Conservation (phyloP, 1,140 invertebrate species). For the Drosophila littoralis region DNA sequence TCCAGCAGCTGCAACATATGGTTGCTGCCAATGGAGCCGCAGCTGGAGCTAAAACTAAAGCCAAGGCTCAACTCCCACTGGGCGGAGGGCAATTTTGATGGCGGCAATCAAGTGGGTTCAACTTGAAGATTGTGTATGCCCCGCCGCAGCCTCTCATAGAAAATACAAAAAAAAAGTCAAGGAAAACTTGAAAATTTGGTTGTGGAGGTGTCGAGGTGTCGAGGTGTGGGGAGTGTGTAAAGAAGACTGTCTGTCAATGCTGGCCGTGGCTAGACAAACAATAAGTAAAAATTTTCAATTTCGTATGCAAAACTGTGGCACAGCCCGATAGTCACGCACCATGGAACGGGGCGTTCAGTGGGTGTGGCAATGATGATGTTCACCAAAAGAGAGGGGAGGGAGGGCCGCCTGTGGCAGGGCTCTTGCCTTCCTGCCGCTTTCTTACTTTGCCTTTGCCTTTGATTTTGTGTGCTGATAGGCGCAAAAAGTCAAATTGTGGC, state of each 20-base stretch:
- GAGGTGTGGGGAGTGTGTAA: background rate
- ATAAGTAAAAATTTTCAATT: constrained; percentile 78
- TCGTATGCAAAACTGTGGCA: constrained; percentile 77
- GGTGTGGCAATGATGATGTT: constrained; percentile 43
- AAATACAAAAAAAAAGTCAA: background rate
- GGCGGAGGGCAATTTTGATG: background rate
- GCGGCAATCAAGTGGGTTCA: constrained; percentile 2
- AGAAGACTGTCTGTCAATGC: constrained; percentile 1
- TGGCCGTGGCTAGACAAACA: constrained; percentile 64
- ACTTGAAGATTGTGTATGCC: background rate
- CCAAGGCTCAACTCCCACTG: background rate
- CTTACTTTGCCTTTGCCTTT: constrained; percentile 33
- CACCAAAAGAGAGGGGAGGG: background rate
- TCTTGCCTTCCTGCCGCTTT: background rate
- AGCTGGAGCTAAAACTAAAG: background rate
- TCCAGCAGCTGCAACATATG: background rate
- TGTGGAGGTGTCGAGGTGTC: background rate
- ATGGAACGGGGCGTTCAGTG: constrained; percentile 18
- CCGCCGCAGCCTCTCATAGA: background rate
- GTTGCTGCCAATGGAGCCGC: background rate
- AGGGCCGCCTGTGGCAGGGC: background rate
- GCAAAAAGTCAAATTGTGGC: constrained; percentile 83
- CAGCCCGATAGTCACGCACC: constrained; percentile 79
- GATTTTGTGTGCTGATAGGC: constrained; percentile 81
- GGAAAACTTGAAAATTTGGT: constrained; percentile 2